Percentiles rank a stretch among this genome's conserved stretches.
phyloP scores from a whole-genome alignment of 2,113 vertebrate species.

The Cettia cetti region DNA sequence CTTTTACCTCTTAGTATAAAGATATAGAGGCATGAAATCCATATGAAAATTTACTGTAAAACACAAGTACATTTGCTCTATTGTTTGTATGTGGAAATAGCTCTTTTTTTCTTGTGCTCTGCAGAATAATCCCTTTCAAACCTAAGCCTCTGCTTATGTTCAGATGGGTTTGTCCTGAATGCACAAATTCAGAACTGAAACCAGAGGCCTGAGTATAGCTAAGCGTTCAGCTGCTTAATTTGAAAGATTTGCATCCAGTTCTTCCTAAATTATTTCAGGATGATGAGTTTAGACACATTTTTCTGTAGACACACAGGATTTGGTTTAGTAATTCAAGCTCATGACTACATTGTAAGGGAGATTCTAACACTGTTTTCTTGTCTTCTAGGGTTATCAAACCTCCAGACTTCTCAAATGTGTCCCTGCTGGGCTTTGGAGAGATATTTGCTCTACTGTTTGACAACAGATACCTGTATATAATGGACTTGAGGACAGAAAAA shows the following conservation, averaged over 20 bases:
- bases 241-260: neutral
- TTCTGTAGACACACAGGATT: neutral
- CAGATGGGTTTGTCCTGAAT: neutral
- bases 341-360: neutral
- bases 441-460: constrained; percentile 96
- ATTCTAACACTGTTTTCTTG: neutral
- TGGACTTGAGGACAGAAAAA: constrained; percentile 95
- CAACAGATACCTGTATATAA: constrained; percentile 93
- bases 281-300: neutral
- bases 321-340: neutral
- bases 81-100: neutral
- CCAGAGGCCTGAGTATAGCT: neutral
- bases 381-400: constrained; percentile 90
- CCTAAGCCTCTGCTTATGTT: neutral
- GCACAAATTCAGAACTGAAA: neutral
- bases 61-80: neutral
- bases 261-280: neutral
- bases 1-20: neutral
- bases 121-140: neutral
- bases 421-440: constrained; percentile 93
- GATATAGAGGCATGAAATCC: neutral
- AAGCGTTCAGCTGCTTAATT: neutral
- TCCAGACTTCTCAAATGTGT: constrained; percentile 87
- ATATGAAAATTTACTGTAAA: neutral
- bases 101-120: neutral